A percentile compares a stretch with the other conserved stretches of the same genome.
Evolutionary conservation across 37 sponge, comb jelly and placozoan genomes (phyloP).

Genomic region (Geodia barretti): DNA sequence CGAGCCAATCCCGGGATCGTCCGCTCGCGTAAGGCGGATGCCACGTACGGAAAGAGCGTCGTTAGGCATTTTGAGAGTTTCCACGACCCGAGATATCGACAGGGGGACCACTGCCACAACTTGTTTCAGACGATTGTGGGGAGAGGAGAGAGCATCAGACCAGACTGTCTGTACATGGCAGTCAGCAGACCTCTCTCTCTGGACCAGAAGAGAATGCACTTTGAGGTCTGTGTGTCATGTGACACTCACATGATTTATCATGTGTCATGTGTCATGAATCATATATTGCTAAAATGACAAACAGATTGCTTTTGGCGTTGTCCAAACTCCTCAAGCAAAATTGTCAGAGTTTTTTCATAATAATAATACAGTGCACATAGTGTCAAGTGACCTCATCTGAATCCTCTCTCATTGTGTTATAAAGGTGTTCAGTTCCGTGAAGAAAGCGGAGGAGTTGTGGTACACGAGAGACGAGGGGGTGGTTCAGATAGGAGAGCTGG

Average conservation of each 20-base stretch:
- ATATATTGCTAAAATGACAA: too few relatives aligned
- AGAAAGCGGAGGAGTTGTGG: background rate
- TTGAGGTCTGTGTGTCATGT: constrained; percentile 26
- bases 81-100: background rate
- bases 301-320: too few relatives aligned
- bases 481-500: constrained; percentile 22
- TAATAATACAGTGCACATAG: too few relatives aligned
- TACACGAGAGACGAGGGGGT: constrained; percentile 7
- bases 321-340: too few relatives aligned
- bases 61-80: constrained; percentile 11
- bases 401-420: too few relatives aligned
- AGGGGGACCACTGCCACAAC: constrained; percentile 10
- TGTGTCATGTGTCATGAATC: too few relatives aligned
- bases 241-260: too few relatives aligned
- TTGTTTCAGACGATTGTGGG: constrained; percentile 33
- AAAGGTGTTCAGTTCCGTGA: constrained; percentile 11
- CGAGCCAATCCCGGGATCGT: constrained; percentile 13
- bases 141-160: constrained; percentile 14
- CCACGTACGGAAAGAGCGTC: constrained; percentile 32
- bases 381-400: too few relatives aligned
- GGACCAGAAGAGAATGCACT: constrained; percentile 7
- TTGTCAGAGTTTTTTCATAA: too few relatives aligned
- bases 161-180: constrained; percentile 22
- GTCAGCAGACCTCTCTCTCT: background rate
- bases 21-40: constrained; percentile 32